These are phyloP conservation scores for Cordylochernes scorpioides DNA, from an alignment of 2,888 invertebrate species.

Conservation along the genomic window DNA sequence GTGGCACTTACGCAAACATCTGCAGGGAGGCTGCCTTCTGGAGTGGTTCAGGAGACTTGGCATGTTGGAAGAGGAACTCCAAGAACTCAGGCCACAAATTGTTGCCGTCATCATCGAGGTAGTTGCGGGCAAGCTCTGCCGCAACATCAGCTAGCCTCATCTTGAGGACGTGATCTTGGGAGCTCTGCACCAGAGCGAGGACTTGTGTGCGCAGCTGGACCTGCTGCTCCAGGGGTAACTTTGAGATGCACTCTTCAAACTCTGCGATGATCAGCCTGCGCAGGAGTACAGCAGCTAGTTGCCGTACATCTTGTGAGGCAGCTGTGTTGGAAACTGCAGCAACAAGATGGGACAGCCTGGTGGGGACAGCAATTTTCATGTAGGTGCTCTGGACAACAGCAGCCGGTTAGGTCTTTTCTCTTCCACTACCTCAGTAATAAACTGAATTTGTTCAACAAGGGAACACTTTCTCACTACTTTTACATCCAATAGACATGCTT, in stretches of 20 bases:
- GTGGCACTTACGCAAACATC: constrained; percentile 51
- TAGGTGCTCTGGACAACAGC: too few relatives aligned
- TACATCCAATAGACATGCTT: too few relatives aligned
- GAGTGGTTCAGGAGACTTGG: constrained; percentile 48
- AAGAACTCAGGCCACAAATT: constrained; percentile 92
- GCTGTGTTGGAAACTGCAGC: too few relatives aligned
- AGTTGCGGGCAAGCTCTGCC: constrained; percentile 79
- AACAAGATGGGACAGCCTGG: too few relatives aligned
- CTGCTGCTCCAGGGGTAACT: constrained; percentile 54
- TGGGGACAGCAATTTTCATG: too few relatives aligned
- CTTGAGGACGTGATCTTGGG: constrained; percentile 45
- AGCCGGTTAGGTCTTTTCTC: too few relatives aligned
- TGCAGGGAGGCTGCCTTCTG: constrained; percentile 76
- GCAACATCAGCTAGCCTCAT: constrained; percentile 84
- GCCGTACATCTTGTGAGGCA: too few relatives aligned
- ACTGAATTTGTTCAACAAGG: too few relatives aligned
- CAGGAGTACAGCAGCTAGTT: constrained; percentile 78
- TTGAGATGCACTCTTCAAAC: constrained; percentile 74
- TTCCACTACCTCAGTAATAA: too few relatives aligned
- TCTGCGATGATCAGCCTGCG: constrained; percentile 56
- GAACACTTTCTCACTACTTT: too few relatives aligned
- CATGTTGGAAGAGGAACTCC: constrained; percentile 72
- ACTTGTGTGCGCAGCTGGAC: constrained; percentile 59
- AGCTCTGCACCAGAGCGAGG: constrained; percentile 52
- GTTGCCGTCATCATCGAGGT: constrained; percentile 37